Conservation (phyloP, 2,888 invertebrate species). For the Amiota communis region DNA sequence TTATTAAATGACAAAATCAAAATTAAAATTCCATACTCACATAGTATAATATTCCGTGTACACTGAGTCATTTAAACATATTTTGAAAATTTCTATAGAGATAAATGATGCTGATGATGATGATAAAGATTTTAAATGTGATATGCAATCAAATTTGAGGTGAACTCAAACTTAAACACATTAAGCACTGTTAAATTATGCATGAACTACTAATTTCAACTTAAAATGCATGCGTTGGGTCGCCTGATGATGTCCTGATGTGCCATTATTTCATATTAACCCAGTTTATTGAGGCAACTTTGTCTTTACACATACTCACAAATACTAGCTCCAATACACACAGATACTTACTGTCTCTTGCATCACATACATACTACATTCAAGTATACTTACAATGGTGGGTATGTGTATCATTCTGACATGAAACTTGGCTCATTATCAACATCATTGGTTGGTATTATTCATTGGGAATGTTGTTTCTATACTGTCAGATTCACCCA, state of each 20-base stretch:
- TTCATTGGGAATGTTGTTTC: too few species aligned
- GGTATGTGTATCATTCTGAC: neutral
- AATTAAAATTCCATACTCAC: neutral
- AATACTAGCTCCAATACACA: too few species aligned
- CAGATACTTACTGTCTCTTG: too few species aligned
- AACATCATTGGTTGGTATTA: too few species aligned
- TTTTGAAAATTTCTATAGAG: too few species aligned
- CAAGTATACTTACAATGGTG: neutral
- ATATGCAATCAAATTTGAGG: constrained; percentile 12
- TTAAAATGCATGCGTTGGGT: constrained; percentile 36
- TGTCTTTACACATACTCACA: neutral
- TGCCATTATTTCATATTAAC: constrained; percentile 57
- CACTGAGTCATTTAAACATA: too few species aligned
- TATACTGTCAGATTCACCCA: constrained; percentile 18
- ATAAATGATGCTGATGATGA: too few species aligned
- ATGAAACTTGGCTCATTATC: too few species aligned
- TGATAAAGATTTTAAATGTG: neutral
- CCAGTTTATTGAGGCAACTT: constrained; percentile 42
- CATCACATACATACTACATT: too few species aligned
- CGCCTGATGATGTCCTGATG: constrained; percentile 13
- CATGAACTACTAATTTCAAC: constrained; percentile 42
- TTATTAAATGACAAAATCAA: constrained; percentile 27
- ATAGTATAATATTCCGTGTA: too few species aligned
- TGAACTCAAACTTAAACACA: constrained; percentile 40
- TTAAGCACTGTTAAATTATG: constrained; percentile 44